Conservation (phyloP, 53 echinoderm and acorn worm species). For the Crossaster papposus region DNA sequence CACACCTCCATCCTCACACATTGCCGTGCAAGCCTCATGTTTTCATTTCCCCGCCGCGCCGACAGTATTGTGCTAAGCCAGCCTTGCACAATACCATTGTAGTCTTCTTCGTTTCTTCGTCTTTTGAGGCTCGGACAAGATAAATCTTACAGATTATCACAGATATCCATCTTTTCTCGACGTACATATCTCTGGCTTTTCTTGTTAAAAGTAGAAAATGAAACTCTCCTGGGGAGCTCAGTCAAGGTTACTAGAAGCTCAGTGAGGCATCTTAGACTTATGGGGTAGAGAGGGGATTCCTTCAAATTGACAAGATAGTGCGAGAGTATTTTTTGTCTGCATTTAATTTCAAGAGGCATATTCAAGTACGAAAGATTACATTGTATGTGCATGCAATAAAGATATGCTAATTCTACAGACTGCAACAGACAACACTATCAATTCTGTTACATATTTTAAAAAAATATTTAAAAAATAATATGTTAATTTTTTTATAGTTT, state of each 20-base stretch:
- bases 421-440: too few species aligned
- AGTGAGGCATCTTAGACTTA: neutral
- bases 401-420: too few species aligned
- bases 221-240: neutral
- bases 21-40: constrained; percentile 3
- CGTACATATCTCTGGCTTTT: neutral
- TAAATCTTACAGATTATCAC: constrained; percentile 48
- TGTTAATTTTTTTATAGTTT: too few species aligned
- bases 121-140: constrained; percentile 26
- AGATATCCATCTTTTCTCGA: constrained; percentile 40
- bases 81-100: constrained; percentile 51
- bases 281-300: neutral
- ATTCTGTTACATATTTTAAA: too few species aligned
- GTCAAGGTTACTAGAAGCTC: constrained; percentile 8
- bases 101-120: constrained; percentile 32
- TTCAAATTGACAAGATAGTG: neutral
- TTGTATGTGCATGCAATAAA: neutral
- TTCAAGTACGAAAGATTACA: neutral
- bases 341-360: neutral
- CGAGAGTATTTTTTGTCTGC: neutral
- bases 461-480: too few species aligned
- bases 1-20: neutral
- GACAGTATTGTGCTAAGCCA: constrained; percentile 44
- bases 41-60: constrained; percentile 24
- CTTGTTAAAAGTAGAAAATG: neutral